Evolutionary conservation across 2,797 vertebrate species (phyloP).

Genomic region (Octomys mimax): DNA sequence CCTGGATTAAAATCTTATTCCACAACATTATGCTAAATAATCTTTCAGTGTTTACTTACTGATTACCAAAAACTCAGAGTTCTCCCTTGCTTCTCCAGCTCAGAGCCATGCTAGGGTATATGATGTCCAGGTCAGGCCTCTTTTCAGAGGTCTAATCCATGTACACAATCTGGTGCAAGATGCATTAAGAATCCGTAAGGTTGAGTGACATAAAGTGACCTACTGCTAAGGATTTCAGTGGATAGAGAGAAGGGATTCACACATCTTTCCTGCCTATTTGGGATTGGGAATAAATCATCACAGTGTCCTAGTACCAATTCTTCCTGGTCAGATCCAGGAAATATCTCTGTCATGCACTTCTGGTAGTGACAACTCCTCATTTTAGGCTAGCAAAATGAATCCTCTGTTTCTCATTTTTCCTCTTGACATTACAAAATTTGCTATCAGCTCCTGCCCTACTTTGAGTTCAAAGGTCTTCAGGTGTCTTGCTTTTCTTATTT

Average conservation of each 20-base stretch:
- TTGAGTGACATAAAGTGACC: not conserved
- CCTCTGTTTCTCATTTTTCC: slow-evolving; percentile 47
- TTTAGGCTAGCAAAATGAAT: not conserved
- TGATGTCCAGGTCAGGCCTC: not conserved
- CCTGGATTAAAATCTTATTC: slow-evolving; percentile 11
- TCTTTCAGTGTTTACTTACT: not conserved
- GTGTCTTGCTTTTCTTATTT: slow-evolving; percentile 47
- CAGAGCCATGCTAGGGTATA: not conserved
- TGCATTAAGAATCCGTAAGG: not conserved
- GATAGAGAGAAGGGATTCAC: not conserved
- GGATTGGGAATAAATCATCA: not conserved
- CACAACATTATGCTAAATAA: not conserved
- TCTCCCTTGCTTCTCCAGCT: not conserved
- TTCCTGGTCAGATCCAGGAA: not conserved
- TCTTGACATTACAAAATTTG: slow-evolving; percentile 36
- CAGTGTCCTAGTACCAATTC: not conserved
- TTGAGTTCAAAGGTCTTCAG: not conserved
- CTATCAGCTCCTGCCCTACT: slow-evolving; percentile 48
- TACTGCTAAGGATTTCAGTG: not conserved
- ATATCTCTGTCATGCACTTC: not conserved
- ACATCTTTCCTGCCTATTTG: not conserved
- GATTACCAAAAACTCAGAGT: not conserved
- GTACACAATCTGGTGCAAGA: not conserved
- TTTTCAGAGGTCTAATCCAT: not conserved
- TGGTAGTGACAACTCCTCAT: not conserved